Percentiles rank a stretch among this genome's conserved stretches.
These are phyloP conservation scores for Octopus bimaculoides DNA, from an alignment of 1,140 invertebrate species.

Conservation along the genomic window DNA sequence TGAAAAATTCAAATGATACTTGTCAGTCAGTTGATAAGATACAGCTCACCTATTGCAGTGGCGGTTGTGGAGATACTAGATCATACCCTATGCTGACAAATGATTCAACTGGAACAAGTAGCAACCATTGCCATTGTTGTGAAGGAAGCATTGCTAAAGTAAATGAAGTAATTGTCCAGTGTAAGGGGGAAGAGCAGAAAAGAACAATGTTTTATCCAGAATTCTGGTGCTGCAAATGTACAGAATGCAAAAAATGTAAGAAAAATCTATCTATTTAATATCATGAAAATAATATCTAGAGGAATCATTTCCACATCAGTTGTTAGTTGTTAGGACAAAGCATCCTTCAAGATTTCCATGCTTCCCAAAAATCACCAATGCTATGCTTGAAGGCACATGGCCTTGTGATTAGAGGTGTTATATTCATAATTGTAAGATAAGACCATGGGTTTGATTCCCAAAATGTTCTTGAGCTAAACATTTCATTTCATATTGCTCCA, in stretches of 20 bases:
- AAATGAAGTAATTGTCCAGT: background rate
- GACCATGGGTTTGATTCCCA: too few species aligned
- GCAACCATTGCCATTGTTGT: background rate
- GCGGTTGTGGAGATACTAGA: background rate
- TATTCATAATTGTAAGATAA: too few species aligned
- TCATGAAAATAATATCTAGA: too few species aligned
- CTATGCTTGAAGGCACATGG: too few species aligned
- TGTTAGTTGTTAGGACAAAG: too few species aligned
- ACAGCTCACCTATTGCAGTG: background rate
- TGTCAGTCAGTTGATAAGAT: background rate
- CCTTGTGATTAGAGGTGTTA: too few species aligned
- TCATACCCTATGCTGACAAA: background rate
- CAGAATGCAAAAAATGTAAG: constrained; percentile 4
- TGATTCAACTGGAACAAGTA: background rate
- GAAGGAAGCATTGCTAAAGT: background rate
- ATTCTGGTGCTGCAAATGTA: constrained; percentile 9
- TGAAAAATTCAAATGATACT: background rate
- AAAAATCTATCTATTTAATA: too few species aligned
- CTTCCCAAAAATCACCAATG: too few species aligned
- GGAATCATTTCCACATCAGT: too few species aligned
- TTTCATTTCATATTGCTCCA: too few species aligned
- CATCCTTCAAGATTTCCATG: too few species aligned
- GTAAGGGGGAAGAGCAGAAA: background rate
- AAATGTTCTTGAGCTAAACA: too few species aligned
- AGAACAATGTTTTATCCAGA: constrained; percentile 2